Conservation (phyloP, 2,888 invertebrate species). For the Platypus cylindrus region DNA sequence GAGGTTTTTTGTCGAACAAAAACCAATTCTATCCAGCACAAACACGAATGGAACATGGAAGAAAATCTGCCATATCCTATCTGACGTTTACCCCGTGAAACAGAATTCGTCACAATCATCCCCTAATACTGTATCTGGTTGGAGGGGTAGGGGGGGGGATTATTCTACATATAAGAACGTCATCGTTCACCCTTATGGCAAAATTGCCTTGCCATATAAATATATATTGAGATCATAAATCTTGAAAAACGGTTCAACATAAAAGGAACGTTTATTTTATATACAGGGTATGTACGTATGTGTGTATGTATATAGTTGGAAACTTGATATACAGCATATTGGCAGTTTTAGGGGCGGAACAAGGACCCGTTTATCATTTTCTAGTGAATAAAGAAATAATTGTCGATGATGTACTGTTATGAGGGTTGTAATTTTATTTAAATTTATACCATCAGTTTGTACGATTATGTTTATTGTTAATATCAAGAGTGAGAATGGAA, state of each 20-base stretch:
- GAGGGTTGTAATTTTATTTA: slow-evolving; percentile 8
- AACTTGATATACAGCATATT: slow-evolving; percentile 29
- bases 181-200: slow-evolving; percentile 24
- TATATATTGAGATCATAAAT: slow-evolving; percentile 39
- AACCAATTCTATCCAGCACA: too few relatives aligned
- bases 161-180: too few relatives aligned
- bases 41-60: too few relatives aligned
- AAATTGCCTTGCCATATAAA: slow-evolving; percentile 40
- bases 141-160: slow-evolving; percentile 7
- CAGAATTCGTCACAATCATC: slow-evolving; percentile 5
- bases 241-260: slow-evolving; percentile 33
- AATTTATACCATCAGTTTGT: slow-evolving; percentile 6
- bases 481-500: too few relatives aligned
- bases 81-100: too few relatives aligned
- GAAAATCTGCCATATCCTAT: too few relatives aligned
- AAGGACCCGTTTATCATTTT: slow-evolving; percentile 10
- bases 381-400: slow-evolving; percentile 11
- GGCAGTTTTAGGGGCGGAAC: slow-evolving; percentile 15
- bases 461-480: too few relatives aligned
- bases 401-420: slow-evolving; percentile 8
- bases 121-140: slow-evolving; percentile 5
- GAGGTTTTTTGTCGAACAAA: too few relatives aligned
- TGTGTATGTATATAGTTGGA: too few relatives aligned
- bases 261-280: slow-evolving; percentile 36
- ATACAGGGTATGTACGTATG: too few relatives aligned